A percentile compares a stretch with the other conserved stretches of the same genome.
phyloP scores from a whole-genome alignment of 2,797 vertebrate genomes.

The Discoglossus pictus region DNA sequence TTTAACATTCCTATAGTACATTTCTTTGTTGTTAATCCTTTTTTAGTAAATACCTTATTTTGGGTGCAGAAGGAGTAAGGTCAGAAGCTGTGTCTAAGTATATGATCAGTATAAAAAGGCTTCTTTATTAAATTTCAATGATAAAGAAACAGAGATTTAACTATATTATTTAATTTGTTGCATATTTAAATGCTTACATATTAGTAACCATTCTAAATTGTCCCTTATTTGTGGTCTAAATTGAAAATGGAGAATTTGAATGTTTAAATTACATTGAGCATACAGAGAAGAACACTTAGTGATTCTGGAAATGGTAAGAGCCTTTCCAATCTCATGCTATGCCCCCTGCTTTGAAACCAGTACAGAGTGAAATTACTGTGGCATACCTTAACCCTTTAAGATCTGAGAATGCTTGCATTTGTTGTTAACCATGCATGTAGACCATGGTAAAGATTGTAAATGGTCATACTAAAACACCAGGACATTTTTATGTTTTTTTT shows the following conservation, averaged over 20 bases:
- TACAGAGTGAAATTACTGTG: conserved; percentile 49
- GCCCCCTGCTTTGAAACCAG: conserved; percentile 51
- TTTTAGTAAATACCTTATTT: no score
- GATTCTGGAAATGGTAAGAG: conserved; percentile 39
- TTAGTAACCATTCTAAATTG: conserved; percentile 16
- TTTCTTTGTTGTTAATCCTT: no score
- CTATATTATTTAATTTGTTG: no score
- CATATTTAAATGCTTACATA: conserved; percentile 2
- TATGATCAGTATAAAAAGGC: no score
- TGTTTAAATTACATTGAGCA: conserved; percentile 42
- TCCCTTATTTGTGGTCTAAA: conserved; percentile 42
- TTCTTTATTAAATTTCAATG: no score
- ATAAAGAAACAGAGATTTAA: no score
- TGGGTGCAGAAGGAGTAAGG: no score
- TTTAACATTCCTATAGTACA: no score
- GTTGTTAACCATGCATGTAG: neutral
- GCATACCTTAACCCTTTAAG: conserved; percentile 29
- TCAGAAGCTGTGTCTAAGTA: no score
- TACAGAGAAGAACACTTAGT: conserved; percentile 41
- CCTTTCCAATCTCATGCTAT: conserved; percentile 37
- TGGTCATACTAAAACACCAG: no score
- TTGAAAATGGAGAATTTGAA: conserved; percentile 38
- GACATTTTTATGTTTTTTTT: no score
- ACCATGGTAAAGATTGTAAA: neutral
- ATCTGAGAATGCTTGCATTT: neutral